A percentile compares a stretch with the other conserved stretches of the same genome.
Evolutionary conservation across 2,797 vertebrate genomes (phyloP).

Genomic region (Lindbergichthys nudifrons): DNA sequence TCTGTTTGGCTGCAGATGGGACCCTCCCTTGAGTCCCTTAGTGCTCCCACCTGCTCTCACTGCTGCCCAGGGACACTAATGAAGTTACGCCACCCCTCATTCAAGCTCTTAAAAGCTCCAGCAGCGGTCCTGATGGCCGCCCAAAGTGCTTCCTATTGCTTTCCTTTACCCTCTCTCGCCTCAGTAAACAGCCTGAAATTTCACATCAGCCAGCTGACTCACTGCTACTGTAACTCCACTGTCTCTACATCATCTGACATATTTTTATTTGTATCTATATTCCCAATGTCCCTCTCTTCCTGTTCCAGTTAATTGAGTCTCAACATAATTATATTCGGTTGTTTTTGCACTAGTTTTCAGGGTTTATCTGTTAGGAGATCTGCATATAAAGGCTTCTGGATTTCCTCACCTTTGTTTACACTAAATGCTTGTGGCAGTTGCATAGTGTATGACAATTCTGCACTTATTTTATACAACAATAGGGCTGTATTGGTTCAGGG

Average conservation of each 20-base stretch:
- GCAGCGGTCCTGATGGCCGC: conserved; percentile 43
- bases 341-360: background rate
- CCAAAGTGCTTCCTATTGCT: conserved; percentile 70
- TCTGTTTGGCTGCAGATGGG: conserved; percentile 69
- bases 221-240: conserved; percentile 29
- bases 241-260: background rate
- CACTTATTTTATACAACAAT: background rate
- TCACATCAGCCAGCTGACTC: conserved; percentile 47
- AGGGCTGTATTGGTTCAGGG: background rate
- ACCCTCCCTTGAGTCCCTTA: conserved; percentile 43
- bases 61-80: conserved; percentile 70
- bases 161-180: conserved; percentile 53
- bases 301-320: background rate
- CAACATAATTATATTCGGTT: background rate
- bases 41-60: conserved; percentile 59
- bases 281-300: background rate
- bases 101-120: conserved; percentile 76
- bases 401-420: background rate
- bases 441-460: background rate
- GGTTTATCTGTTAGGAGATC: background rate
- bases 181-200: conserved; percentile 72
- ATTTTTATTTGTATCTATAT: background rate
- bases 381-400: background rate
- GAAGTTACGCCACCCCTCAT: conserved; percentile 76
- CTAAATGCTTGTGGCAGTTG: conserved; percentile 1